Percentiles rank a stretch among this genome's conserved stretches.
phyloP scores from a whole-genome alignment of 2,888 invertebrate genomes.

The Tenthredo notha region DNA sequence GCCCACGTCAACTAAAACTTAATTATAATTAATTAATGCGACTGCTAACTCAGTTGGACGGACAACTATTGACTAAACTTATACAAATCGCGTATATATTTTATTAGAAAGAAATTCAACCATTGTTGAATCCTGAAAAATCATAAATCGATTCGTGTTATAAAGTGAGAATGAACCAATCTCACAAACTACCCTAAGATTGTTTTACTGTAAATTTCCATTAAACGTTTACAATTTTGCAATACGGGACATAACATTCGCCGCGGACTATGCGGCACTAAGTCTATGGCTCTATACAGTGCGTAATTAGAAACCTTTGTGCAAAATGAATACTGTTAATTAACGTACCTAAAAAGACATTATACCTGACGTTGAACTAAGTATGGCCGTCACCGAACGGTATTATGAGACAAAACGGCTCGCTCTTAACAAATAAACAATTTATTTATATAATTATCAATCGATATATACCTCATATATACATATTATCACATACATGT shows the following conservation, averaged over 20 bases:
- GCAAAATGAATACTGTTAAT: conserved; percentile 83
- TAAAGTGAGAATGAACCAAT: neutral
- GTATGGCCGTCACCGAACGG: conserved; percentile 65
- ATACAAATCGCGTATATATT: conserved; percentile 33
- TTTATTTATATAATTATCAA: neutral
- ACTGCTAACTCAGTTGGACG: conserved; percentile 79
- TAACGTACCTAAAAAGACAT: conserved; percentile 82
- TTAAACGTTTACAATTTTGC: neutral
- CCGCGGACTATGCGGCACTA: conserved; percentile 65
- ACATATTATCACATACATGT: too few species aligned
- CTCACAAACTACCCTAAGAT: neutral
- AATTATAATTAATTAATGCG: conserved; percentile 92
- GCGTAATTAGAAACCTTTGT: conserved; percentile 83
- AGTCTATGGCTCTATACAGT: conserved; percentile 70
- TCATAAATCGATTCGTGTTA: neutral
- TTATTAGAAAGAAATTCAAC: neutral
- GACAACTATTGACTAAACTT: conserved; percentile 72
- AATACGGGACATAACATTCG: conserved; percentile 69
- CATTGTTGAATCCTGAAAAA: neutral
- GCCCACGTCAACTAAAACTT: conserved; percentile 88
- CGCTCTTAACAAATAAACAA: neutral
- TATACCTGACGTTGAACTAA: conserved; percentile 72
- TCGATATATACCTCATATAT: neutral
- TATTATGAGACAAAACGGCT: neutral
- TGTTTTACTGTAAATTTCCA: neutral